Base-by-base conservation (phyloP, 1,140 invertebrate species). In the Saxidomus purpurata region DNA sequence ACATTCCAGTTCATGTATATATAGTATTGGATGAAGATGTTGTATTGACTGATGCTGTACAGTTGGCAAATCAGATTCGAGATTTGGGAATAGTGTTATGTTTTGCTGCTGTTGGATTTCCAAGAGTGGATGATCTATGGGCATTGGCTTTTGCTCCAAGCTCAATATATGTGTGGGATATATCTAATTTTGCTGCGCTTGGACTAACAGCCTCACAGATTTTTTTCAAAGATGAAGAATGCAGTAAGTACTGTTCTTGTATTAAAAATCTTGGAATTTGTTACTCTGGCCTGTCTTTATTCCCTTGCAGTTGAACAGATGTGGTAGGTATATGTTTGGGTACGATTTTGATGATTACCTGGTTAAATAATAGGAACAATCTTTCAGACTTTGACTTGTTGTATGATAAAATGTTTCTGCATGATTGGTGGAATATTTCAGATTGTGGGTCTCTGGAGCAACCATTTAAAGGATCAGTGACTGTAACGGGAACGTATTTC, bases 401-500 rank as follows among this genome's bases (percentile, higher is more conserved):
- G n/a, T n/a, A n/a, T n/a, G n/a, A n/a, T n/a, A n/a, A n/a, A n/a
- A n/a, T n/a, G n/a, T n/a, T n/a, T n/a, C n/a, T n/a, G n/a, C n/a
- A n/a, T n/a, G n/a, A n/a, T n/a, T n/a, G n/a, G n/a, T n/a, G n/a
- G n/a, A n/a, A n/a, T n/a, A 47, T 71, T 52, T 1, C 69, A 77
- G 85, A 87, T 67, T 87, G 85, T 79, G 85, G 85, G 1, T 31
- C 19, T 0, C 71, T n/a, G 31, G 22, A 4, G 1, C 3, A 22
- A 28, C 71, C 76, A 4, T 47, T 40, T 11, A 36, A 67, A 77
- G 85, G 85, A 25, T 31, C 34, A 28, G 52, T 87, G 28, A 59
- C 71, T 13, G 36, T 77, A 38, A 63, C 85, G 15, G 76, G 76
- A 22, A 87, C 71, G 0, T 52, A 52, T 25, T 85, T 34, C 43